Percentiles rank a stretch among this genome's conserved stretches.
Conservation (phyloP, 2,113 vertebrate species). For the Pitta sordida region DNA sequence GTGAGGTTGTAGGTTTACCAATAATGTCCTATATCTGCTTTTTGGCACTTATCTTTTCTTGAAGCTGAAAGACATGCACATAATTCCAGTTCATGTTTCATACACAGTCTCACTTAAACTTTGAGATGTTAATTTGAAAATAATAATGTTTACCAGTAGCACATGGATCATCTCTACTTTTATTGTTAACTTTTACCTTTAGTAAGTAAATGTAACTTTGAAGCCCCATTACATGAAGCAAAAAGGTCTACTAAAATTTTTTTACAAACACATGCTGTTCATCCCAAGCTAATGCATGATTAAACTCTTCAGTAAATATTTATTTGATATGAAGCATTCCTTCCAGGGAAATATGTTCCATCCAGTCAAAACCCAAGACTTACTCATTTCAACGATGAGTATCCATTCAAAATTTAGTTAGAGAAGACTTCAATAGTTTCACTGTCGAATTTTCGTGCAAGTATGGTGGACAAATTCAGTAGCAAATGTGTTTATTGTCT, state of each 20-base stretch:
- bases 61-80: not conserved
- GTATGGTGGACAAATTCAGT: not conserved
- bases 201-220: not conserved
- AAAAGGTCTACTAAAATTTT: not conserved
- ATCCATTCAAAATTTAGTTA: not conserved
- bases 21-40: not conserved
- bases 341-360: not conserved
- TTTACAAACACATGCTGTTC: not conserved
- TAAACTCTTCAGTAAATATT: not conserved
- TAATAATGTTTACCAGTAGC: not conserved
- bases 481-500: not conserved
- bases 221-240: not conserved
- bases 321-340: not conserved
- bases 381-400: not conserved
- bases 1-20: not conserved
- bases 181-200: not conserved
- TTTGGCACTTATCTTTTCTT: not conserved
- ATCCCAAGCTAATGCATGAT: not conserved
- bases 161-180: not conserved
- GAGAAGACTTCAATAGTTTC: not conserved
- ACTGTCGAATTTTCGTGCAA: not conserved
- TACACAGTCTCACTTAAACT: not conserved
- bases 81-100: not conserved
- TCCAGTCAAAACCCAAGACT: not conserved
- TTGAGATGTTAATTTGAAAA: not conserved